These are phyloP conservation scores for Lepetodrilus schrolli DNA, from an alignment of 2,888 invertebrate genomes.

Conservation along the genomic window DNA sequence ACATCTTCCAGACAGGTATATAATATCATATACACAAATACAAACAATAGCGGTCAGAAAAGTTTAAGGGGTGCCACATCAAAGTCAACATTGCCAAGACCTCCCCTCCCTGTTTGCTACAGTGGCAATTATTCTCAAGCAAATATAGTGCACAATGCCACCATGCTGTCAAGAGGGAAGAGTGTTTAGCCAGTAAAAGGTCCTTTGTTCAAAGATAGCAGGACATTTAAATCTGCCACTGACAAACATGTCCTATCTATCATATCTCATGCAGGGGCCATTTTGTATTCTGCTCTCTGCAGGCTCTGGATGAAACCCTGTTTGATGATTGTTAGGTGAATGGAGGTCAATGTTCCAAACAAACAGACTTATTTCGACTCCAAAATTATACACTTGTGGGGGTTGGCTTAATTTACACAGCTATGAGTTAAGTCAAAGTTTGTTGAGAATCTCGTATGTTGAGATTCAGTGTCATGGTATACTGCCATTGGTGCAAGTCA, in stretches of 20 bases:
- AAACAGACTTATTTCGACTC: background rate
- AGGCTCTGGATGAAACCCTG: background rate
- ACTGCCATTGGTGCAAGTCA: background rate
- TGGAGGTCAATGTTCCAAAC: background rate
- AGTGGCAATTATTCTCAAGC: background rate
- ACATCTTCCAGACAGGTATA: too few relatives aligned
- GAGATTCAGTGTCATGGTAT: background rate
- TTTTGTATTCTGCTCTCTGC: background rate
- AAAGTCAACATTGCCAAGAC: too few relatives aligned
- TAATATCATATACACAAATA: too few relatives aligned
- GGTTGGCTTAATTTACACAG: background rate
- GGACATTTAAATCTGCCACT: background rate
- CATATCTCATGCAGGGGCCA: background rate
- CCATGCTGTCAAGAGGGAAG: background rate
- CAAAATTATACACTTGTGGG: background rate
- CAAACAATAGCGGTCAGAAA: too few relatives aligned
- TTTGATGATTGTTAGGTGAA: background rate
- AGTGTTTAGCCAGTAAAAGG: background rate
- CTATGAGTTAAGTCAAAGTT: constrained; percentile 6
- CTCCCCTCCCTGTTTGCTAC: too few relatives aligned
- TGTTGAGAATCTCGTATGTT: background rate
- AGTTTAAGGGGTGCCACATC: too few relatives aligned
- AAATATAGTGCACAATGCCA: background rate
- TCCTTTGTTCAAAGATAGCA: background rate
- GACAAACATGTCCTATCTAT: background rate